These are phyloP conservation scores for Doryteuthis pealeii DNA, from an alignment of 1,140 invertebrate species.

Conservation along the genomic window DNA sequence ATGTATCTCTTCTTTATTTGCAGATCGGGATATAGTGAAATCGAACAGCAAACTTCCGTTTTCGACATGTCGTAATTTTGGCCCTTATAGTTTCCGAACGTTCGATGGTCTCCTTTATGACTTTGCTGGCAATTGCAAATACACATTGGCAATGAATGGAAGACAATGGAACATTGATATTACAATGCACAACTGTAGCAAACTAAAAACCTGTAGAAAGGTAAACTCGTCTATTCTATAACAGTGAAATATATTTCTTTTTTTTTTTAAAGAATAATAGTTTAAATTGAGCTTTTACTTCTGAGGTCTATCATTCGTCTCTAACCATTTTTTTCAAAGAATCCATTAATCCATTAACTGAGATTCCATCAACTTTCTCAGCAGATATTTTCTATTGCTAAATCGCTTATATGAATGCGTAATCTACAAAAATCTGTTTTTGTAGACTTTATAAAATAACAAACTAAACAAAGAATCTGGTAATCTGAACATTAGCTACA, in stretches of 20 bases:
- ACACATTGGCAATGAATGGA: constrained; percentile 17
- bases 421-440: too few species aligned
- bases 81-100: constrained; percentile 74
- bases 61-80: constrained; percentile 72
- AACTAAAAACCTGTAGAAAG: not conserved
- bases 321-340: too few species aligned
- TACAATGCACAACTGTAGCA: not conserved
- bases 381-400: too few species aligned
- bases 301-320: too few species aligned
- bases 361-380: too few species aligned
- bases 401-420: too few species aligned
- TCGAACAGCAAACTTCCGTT: constrained; percentile 28
- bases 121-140: constrained; percentile 25
- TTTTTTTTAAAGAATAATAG: too few species aligned
- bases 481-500: too few species aligned
- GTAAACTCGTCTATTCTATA: not conserved
- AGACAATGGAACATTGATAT: constrained; percentile 3
- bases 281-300: too few species aligned
- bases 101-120: constrained; percentile 59
- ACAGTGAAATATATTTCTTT: not conserved
- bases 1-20: not conserved
- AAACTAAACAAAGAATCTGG: too few species aligned
- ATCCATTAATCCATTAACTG: too few species aligned
- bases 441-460: too few species aligned
- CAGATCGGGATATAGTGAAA: constrained; percentile 26